These are phyloP conservation scores for Sorex fumeus DNA, from an alignment of 2,113 vertebrate genomes.

Conservation along the genomic window DNA sequence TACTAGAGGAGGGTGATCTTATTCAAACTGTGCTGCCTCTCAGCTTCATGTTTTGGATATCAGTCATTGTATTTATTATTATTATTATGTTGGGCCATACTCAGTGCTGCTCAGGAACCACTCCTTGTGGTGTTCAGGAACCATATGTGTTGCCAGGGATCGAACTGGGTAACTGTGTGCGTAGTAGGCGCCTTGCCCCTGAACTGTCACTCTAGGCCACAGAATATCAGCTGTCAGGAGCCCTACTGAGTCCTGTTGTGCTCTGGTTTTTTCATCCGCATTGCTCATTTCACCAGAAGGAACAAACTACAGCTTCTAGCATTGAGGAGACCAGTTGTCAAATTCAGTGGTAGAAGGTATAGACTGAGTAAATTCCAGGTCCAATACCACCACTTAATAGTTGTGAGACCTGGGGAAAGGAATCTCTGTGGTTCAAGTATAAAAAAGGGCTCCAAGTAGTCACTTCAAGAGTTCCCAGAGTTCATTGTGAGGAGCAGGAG, in stretches of 20 bases:
- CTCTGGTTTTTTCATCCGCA: slow-evolving; percentile 47
- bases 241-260: not conserved
- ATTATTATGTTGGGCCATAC: not conserved
- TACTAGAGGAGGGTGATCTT: not conserved
- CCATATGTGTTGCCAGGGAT: too few relatives aligned
- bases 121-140: too few relatives aligned
- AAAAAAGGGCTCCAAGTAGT: slow-evolving; percentile 28
- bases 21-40: slow-evolving; percentile 34
- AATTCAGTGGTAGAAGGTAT: not conserved
- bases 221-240: not conserved
- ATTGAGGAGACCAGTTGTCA: slow-evolving; percentile 2
- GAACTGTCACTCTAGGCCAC: too few relatives aligned
- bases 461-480: slow-evolving; percentile 8
- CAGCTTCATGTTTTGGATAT: slow-evolving; percentile 16
- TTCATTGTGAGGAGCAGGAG: slow-evolving; percentile 4
- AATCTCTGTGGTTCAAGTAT: slow-evolving; percentile 24
- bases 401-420: slow-evolving; percentile 32
- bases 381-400: slow-evolving; percentile 32
- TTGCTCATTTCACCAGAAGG: slow-evolving; percentile 19
- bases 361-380: slow-evolving; percentile 22
- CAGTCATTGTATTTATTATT: not conserved
- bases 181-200: too few relatives aligned
- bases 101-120: too few relatives aligned
- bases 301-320: slow-evolving; percentile 59
- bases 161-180: too few relatives aligned